Evolutionary conservation across 2,113 vertebrate species (phyloP).

Genomic region (Aspidoscelis tigris): DNA sequence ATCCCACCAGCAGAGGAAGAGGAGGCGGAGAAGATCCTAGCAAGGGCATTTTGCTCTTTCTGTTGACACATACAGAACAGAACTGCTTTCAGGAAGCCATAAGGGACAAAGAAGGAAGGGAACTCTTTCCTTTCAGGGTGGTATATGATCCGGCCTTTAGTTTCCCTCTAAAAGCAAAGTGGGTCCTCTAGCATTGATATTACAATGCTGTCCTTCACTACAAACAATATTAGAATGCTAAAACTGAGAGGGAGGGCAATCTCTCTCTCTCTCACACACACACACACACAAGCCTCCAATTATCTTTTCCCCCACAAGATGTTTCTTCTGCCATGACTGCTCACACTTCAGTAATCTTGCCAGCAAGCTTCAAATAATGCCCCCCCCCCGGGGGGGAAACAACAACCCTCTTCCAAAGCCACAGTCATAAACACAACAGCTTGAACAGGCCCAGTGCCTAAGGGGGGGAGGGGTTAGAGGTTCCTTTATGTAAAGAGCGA

Average conservation of each 20-base stretch:
- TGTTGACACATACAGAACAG: no score
- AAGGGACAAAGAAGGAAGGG: neutral
- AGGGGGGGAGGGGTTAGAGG: constrained; percentile 73
- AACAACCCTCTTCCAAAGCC: constrained; percentile 71
- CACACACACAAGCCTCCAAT: constrained; percentile 80
- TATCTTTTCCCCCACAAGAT: constrained; percentile 84
- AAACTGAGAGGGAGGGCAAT: constrained; percentile 68
- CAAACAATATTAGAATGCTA: constrained; percentile 18
- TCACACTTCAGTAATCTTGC: constrained; percentile 84
- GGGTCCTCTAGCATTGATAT: neutral
- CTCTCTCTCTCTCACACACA: constrained; percentile 10
- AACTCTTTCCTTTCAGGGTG: neutral
- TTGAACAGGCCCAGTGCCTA: constrained; percentile 80
- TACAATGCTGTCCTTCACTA: neutral
- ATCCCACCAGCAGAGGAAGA: neutral
- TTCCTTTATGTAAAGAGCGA: constrained; percentile 62
- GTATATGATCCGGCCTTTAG: neutral
- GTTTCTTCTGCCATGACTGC: constrained; percentile 85
- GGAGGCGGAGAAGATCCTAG: no score
- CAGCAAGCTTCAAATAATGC: constrained; percentile 79
- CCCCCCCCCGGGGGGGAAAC: constrained; percentile 24
- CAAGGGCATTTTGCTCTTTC: no score
- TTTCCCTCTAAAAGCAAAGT: neutral
- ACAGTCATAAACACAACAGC: constrained; percentile 80
- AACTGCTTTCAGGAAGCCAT: no score